Evolutionary conservation across 2,797 vertebrate species (phyloP), one percentile per base, ranked within the genome.

Genomic region (Peromyscus aztecus): DNA sequence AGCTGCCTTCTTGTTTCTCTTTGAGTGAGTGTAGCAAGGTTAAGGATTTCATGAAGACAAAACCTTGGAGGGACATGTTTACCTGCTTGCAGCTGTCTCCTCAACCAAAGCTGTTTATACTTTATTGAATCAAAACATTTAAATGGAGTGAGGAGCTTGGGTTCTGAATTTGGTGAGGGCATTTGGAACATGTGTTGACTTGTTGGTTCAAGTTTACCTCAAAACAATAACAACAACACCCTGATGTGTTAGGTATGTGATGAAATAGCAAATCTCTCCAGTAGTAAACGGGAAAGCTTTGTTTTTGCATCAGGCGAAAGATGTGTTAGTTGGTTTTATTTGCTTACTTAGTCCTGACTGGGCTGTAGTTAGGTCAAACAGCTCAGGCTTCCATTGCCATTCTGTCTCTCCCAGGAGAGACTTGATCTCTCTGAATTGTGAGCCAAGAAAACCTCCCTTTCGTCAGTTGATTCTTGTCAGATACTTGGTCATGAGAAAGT

Each of bases 121-220:
- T 87, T 83, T 21, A 5, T 90, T 97, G 81, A 91, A 93, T 91
- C 88, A 96, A 95, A 97, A 73, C 29, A 96, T 65, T 98, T 98
- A 98, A 98, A 97, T 91, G 92, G 96, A 95, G 93, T 97, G 97
- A 87, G 96, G 94, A 98, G 97, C 97, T 96, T 84, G 85, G 96
- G 97, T 97, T 98, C 89, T 98, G 98, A 97, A 98, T 98, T 97
- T 77, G 83, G 97, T 98, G 99, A 99, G 98, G 97, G 97, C 97
- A 97, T 98, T 98, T 98, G 96, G 94, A 98, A 98, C 98, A 97
- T 98, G 98, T 98, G 98, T 96, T 34, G 59, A 95, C 98, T 98
- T 98, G 97, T 94, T 98, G 98, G 97, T 94, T 98, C 97, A 87
- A 97, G 94, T 97, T 98, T 95, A 95, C 94, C 94, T 95, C 97